Evolutionary conservation across 2,797 vertebrate genomes (phyloP).

Genomic region (Todus mexicanus): DNA sequence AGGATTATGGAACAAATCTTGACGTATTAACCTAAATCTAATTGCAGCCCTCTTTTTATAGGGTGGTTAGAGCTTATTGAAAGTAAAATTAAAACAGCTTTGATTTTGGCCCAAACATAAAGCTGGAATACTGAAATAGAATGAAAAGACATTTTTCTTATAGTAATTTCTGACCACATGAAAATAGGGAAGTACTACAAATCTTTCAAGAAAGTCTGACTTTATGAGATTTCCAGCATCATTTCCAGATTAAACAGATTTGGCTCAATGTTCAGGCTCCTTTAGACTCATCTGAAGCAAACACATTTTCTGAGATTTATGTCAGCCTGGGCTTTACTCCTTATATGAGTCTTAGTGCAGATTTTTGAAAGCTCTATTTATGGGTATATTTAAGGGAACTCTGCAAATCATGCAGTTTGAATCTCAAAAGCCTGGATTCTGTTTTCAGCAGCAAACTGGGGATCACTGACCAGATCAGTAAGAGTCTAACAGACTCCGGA

Average conservation of each 20-base stretch:
- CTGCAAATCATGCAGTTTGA: neutral
- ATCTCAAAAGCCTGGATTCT: neutral
- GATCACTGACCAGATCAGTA: neutral
- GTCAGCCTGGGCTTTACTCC: neutral
- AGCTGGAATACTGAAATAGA: slow-evolving; percentile 10
- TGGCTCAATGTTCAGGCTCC: neutral
- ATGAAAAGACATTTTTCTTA: neutral
- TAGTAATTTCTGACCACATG: slow-evolving; percentile 20
- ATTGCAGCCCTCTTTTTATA: neutral
- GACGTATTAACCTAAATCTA: neutral
- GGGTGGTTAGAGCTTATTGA: neutral
- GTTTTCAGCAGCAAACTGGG: neutral
- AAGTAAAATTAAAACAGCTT: neutral
- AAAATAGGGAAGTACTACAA: slow-evolving; percentile 25
- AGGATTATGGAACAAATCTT: neutral
- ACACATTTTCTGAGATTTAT: slow-evolving; percentile 8
- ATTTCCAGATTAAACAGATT: slow-evolving; percentile 43
- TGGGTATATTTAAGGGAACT: neutral
- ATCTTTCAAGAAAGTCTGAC: slow-evolving; percentile 19
- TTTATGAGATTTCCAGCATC: slow-evolving; percentile 22
- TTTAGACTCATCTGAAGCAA: neutral
- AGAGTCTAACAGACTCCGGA: neutral
- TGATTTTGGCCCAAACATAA: neutral
- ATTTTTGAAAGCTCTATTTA: neutral
- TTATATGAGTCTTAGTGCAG: neutral